Evolutionary conservation across 2,113 vertebrate species (phyloP).

Genomic region (Alligator sinensis): DNA sequence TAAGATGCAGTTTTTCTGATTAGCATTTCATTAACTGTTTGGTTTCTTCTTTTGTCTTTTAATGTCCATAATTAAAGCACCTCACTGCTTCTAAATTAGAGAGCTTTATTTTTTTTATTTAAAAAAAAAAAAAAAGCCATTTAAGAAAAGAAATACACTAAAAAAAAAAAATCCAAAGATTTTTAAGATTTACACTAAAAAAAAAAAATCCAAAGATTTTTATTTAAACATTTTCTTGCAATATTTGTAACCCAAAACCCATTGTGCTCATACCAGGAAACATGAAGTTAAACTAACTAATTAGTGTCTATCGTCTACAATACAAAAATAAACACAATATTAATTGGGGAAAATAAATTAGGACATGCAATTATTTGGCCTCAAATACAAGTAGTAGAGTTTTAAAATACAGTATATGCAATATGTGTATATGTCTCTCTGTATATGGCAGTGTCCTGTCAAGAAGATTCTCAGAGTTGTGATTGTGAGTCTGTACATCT

Average conservation of each 20-base stretch:
- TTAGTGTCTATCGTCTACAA: background rate
- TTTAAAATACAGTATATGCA: background rate
- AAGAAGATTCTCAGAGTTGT: background rate
- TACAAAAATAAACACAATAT: background rate
- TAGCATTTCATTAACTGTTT: background rate
- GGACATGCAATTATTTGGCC: background rate
- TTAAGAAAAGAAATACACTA: no score
- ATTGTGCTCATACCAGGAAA: background rate
- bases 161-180: background rate
- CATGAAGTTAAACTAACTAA: background rate
- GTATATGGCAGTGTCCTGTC: background rate
- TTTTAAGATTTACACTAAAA: background rate
- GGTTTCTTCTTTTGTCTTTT: background rate
- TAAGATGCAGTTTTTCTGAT: constrained; percentile 2
- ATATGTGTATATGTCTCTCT: background rate
- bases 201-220: background rate
- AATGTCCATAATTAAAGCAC: background rate
- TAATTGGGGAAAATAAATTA: background rate
- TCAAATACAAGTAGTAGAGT: background rate
- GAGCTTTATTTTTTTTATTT: background rate
- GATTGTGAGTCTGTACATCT: background rate
- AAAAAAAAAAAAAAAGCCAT: background rate
- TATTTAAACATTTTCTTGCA: background rate
- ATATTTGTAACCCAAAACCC: background rate
- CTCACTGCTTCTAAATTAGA: background rate